phyloP scores from a whole-genome alignment of 2,797 vertebrate species.

The Halcyon badia region DNA sequence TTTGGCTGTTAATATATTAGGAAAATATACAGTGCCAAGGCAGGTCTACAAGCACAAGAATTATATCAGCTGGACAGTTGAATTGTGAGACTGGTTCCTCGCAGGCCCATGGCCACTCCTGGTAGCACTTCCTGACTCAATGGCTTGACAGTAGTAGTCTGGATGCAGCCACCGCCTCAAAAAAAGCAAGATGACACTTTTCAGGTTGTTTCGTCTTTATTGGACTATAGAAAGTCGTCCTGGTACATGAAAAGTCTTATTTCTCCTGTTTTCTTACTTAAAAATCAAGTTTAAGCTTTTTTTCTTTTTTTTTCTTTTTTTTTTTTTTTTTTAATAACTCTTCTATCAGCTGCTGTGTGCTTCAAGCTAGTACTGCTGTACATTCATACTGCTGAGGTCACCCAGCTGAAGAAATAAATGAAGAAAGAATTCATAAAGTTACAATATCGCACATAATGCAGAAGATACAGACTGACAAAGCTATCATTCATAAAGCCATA shows the following conservation, averaged over 20 bases:
- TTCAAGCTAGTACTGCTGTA: background rate
- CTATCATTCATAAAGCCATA: background rate
- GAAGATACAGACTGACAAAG: background rate
- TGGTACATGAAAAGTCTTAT: background rate
- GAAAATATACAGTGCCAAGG: background rate
- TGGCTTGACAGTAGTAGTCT: background rate
- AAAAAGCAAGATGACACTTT: background rate
- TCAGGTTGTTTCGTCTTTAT: background rate
- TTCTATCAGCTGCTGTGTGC: background rate
- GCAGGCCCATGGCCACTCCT: background rate
- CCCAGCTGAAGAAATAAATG: background rate
- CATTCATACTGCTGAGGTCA: background rate
- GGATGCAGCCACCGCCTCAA: background rate
- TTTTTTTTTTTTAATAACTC: background rate
- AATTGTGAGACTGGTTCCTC: background rate
- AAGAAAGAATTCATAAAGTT: background rate
- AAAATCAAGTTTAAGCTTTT: background rate
- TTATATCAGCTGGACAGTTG: background rate
- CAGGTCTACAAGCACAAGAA: background rate
- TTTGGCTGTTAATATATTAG: background rate
- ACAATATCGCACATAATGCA: background rate
- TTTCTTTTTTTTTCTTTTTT: too few relatives aligned
- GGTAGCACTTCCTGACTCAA: rapidly evolving
- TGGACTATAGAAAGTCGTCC: background rate
- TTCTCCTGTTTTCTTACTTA: background rate